Conservation (phyloP, 2,888 invertebrate genomes). For the Nomada fucata region DNA sequence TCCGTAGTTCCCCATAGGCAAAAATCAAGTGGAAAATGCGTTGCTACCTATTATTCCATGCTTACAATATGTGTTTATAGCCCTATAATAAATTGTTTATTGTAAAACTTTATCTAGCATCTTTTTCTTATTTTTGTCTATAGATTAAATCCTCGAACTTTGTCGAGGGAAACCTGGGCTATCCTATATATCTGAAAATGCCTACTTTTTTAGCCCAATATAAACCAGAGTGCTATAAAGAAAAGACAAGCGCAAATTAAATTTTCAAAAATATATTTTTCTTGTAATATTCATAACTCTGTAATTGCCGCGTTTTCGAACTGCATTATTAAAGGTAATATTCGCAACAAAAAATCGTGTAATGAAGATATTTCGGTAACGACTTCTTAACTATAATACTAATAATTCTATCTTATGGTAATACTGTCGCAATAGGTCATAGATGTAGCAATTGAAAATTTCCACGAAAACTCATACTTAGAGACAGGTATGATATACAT, state of each 20-base stretch:
- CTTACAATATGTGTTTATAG: too few species aligned
- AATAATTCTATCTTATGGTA: neutral
- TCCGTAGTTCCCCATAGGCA: too few species aligned
- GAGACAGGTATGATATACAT: constrained; percentile 13
- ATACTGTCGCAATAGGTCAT: neutral
- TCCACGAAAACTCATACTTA: constrained; percentile 1
- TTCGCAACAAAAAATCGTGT: neutral
- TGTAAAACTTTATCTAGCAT: too few species aligned
- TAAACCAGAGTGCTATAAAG: neutral
- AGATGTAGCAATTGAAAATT: neutral
- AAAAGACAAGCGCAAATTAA: neutral
- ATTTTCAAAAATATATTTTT: neutral
- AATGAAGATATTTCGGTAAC: neutral
- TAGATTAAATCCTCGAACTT: too few species aligned
- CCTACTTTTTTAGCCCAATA: too few species aligned
- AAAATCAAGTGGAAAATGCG: too few species aligned
- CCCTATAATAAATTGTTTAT: too few species aligned
- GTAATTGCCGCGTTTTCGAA: neutral
- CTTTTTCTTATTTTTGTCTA: too few species aligned
- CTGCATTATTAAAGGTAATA: neutral
- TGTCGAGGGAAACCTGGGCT: too few species aligned
- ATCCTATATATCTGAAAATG: too few species aligned
- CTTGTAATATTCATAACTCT: neutral
- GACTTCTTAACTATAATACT: neutral
- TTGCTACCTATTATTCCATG: too few species aligned